Evolutionary conservation across 2,888 invertebrate genomes (phyloP).

Genomic region (Neoscelio sp.): DNA sequence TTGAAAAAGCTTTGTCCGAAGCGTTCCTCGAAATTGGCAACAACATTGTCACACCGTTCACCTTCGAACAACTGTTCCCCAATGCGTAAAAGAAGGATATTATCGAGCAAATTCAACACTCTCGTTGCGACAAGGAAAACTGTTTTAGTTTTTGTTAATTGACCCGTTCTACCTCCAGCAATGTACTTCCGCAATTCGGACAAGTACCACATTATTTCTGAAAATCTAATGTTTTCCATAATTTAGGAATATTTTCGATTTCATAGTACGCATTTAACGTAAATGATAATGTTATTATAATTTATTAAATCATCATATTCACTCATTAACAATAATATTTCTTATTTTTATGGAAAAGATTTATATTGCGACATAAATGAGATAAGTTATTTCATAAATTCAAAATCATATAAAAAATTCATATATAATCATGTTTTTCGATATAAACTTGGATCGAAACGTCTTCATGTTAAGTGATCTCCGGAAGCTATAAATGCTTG

Average conservation of each 20-base stretch:
- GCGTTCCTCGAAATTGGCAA: constrained; percentile 85
- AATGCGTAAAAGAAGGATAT: constrained; percentile 61
- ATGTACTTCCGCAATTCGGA: not conserved
- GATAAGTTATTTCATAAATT: no score
- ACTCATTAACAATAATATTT: constrained; percentile 7
- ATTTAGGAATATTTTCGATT: constrained; percentile 7
- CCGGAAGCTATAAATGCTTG: no score
- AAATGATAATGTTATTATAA: not conserved
- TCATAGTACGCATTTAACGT: not conserved
- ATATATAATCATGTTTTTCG: not conserved
- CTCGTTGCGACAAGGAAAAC: constrained; percentile 1
- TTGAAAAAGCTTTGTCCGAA: constrained; percentile 85
- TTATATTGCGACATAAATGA: not conserved
- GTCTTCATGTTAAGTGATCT: no score
- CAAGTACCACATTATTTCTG: not conserved
- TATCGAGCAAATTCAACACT: not conserved
- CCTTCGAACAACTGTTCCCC: constrained; percentile 85
- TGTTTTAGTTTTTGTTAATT: constrained; percentile 22
- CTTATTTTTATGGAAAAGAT: constrained; percentile 12
- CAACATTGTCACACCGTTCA: constrained; percentile 84
- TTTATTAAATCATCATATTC: constrained; percentile 6
- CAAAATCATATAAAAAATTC: no score
- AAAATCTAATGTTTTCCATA: constrained; percentile 11
- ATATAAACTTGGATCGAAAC: not conserved
- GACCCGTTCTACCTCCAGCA: constrained; percentile 31